Conservation (phyloP, 2,113 vertebrate species). For the Gnathonemus echidnorhynchus region DNA sequence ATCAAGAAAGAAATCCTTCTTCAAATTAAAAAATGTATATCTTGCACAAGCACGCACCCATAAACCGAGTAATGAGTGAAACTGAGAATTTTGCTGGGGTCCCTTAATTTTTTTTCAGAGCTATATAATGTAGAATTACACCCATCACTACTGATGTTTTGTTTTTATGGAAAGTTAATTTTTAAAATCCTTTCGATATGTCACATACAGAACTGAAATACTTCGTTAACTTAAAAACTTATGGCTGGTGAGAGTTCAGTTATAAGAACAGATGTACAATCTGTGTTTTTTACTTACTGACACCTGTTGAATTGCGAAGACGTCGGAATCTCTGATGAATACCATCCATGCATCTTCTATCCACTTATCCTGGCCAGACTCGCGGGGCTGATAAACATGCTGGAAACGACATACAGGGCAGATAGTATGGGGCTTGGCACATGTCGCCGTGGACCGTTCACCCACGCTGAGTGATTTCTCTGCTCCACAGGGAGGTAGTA, state of each 20-base stretch:
- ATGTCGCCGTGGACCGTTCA: neutral
- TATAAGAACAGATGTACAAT: neutral
- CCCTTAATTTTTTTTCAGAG: neutral
- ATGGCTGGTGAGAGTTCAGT: neutral
- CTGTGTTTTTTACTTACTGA: neutral
- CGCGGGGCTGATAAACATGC: neutral
- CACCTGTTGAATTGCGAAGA: neutral
- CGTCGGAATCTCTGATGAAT: neutral
- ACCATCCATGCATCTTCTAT: neutral
- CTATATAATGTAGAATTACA: neutral
- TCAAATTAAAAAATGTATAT: too few relatives aligned
- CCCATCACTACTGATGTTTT: neutral
- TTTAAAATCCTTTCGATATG: neutral
- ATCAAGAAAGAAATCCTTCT: neutral
- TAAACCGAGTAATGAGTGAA: neutral
- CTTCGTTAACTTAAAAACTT: neutral
- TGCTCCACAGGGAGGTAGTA: conserved; percentile 81
- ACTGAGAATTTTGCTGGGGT: neutral
- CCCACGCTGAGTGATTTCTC: neutral
- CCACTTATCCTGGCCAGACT: neutral
- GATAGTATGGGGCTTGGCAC: neutral
- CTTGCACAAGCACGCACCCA: neutral
- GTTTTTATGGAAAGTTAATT: neutral
- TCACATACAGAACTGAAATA: neutral
- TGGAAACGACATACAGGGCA: neutral